A percentile compares a stretch with the other conserved stretches of the same genome.
Evolutionary conservation across 2,113 vertebrate species (phyloP).

Genomic region (Phoxinus phoxinus): DNA sequence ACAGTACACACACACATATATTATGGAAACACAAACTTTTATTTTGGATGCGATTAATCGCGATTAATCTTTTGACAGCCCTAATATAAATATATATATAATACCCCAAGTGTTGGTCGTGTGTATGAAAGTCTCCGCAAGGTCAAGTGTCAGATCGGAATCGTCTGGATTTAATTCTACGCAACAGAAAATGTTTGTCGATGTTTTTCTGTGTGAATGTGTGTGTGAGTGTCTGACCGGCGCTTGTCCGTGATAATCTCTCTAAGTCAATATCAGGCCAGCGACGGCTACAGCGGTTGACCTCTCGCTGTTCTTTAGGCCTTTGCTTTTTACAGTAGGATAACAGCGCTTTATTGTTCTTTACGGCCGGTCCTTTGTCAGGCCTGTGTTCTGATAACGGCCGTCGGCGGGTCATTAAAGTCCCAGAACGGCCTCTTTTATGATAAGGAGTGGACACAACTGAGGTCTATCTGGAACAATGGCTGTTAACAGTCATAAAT

Average conservation of each 20-base stretch:
- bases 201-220: neutral
- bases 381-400: slow-evolving; percentile 76
- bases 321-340: slow-evolving; percentile 77
- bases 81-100: no score
- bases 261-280: slow-evolving; percentile 75
- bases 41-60: no score
- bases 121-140: neutral
- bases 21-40: no score
- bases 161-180: neutral
- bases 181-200: neutral
- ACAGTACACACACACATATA: no score
- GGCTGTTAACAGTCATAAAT: slow-evolving; percentile 65
- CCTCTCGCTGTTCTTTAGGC: slow-evolving; percentile 72
- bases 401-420: slow-evolving; percentile 76
- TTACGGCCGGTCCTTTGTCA: slow-evolving; percentile 77
- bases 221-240: slow-evolving; percentile 64
- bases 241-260: slow-evolving; percentile 72
- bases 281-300: slow-evolving; percentile 68
- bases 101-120: no score
- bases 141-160: neutral
- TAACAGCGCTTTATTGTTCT: slow-evolving; percentile 77
- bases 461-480: slow-evolving; percentile 66
- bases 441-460: slow-evolving; percentile 72
- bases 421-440: slow-evolving; percentile 74
- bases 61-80: no score